These are phyloP conservation scores for Zaprionus gabonicus DNA, from an alignment of 1,140 invertebrate genomes.

Conservation along the genomic window DNA sequence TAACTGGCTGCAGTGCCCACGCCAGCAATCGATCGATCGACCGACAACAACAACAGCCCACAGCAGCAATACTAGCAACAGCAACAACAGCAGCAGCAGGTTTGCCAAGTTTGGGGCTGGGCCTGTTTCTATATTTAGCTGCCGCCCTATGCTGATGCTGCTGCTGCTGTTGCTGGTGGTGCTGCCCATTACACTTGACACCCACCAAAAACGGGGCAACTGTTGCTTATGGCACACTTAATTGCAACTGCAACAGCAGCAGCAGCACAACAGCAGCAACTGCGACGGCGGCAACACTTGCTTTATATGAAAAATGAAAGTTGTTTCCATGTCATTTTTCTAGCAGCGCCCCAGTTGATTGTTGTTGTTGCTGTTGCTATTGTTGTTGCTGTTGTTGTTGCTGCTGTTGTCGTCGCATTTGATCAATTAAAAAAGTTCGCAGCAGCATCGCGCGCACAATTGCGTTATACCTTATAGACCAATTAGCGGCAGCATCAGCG, in stretches of 20 bases:
- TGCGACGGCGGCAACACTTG: constrained; percentile 22
- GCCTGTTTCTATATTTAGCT: constrained; percentile 72
- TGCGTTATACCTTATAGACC: constrained; percentile 61
- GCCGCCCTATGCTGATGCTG: constrained; percentile 65
- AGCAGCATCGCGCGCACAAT: constrained; percentile 39
- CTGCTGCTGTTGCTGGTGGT: constrained; percentile 19
- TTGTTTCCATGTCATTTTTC: constrained; percentile 57
- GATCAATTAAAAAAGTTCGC: constrained; percentile 67
- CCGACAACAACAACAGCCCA: not conserved
- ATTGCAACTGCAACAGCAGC: constrained; percentile 61
- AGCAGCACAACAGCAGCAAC: constrained; percentile 1
- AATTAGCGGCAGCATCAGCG: constrained; percentile 59
- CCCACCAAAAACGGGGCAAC: constrained; percentile 62
- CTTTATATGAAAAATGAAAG: constrained; percentile 77
- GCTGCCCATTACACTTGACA: constrained; percentile 74
- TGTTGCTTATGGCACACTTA: constrained; percentile 67
- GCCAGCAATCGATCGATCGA: constrained; percentile 42
- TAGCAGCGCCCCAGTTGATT: constrained; percentile 19
- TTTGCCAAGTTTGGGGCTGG: constrained; percentile 63
- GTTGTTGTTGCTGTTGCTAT: constrained; percentile 8
- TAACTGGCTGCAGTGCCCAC: constrained; percentile 65
- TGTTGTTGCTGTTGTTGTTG: constrained; percentile 18
- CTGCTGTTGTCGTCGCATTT: constrained; percentile 60
- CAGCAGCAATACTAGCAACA: constrained; percentile 2
- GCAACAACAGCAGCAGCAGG: constrained; percentile 52